These are phyloP conservation scores for Lepetodrilus schrolli DNA, from an alignment of 2,888 invertebrate genomes.

Conservation along the genomic window DNA sequence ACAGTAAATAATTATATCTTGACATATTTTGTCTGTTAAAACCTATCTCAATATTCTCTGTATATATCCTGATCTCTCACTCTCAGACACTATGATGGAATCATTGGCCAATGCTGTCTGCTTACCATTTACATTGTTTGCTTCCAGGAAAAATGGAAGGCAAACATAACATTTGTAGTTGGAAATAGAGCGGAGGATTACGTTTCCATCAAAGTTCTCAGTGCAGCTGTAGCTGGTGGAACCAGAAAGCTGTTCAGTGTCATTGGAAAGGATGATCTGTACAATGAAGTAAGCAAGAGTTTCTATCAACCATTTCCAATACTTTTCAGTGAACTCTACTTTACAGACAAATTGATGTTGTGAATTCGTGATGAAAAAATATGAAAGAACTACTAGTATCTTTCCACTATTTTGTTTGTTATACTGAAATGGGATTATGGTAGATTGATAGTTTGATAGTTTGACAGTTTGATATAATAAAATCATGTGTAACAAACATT, in stretches of 20 bases:
- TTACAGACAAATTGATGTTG: too few species aligned
- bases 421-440: too few species aligned
- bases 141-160: slow-evolving; percentile 69
- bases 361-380: neutral
- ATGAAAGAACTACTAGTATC: neutral
- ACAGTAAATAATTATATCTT: too few species aligned
- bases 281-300: slow-evolving; percentile 52
- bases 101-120: too few species aligned
- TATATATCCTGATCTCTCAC: too few species aligned
- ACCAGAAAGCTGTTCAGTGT: slow-evolving; percentile 66
- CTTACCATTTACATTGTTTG: too few species aligned
- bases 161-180: slow-evolving; percentile 67
- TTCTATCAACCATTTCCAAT: neutral
- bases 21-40: too few species aligned
- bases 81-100: too few species aligned
- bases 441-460: neutral
- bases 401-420: neutral
- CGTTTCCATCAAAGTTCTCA: slow-evolving; percentile 63
- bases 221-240: slow-evolving; percentile 60
- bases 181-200: slow-evolving; percentile 69
- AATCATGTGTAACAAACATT: too few species aligned
- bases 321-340: neutral
- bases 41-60: too few species aligned
- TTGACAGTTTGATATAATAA: too few species aligned
- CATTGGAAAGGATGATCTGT: slow-evolving; percentile 66